phyloP scores from a whole-genome alignment of 2,888 invertebrate species.

The Drosophila meridiana region DNA sequence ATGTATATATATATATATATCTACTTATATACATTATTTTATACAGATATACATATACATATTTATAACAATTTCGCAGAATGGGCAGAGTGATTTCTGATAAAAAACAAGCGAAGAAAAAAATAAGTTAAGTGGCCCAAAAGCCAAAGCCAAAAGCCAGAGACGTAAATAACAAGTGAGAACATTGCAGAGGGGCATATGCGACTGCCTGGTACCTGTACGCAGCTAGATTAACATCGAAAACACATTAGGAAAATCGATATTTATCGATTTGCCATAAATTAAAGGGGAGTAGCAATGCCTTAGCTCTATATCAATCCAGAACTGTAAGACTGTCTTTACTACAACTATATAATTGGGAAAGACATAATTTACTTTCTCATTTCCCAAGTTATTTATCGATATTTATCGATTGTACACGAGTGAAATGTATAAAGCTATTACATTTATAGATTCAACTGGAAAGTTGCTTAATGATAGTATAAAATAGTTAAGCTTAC shows the following conservation, averaged over 20 bases:
- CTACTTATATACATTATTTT: slow-evolving; percentile 2
- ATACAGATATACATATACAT: slow-evolving; percentile 16
- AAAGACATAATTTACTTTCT: no score
- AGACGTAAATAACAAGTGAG: slow-evolving; percentile 18
- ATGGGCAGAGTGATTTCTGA: slow-evolving; percentile 74
- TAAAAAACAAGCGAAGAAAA: slow-evolving; percentile 56
- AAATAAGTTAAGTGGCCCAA: slow-evolving; percentile 77
- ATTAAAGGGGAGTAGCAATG: not conserved
- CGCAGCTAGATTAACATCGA: fast-evolving
- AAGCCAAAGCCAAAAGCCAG: slow-evolving; percentile 44
- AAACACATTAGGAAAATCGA: not conserved
- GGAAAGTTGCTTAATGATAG: no score
- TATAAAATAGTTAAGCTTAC: no score
- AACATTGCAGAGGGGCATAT: not conserved
- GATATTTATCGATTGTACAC: no score
- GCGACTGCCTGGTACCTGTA: not conserved
- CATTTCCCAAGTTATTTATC: no score
- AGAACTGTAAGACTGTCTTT: no score
- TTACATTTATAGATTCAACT: not conserved
- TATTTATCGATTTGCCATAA: not conserved
- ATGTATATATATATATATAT: not conserved
- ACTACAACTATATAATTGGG: no score
- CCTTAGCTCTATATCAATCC: no score
- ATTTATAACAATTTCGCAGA: slow-evolving; percentile 70
- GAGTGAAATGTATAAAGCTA: no score